Evolutionary conservation across 2,113 vertebrate species (phyloP).

Genomic region (Herpailurus yagouaroundi): DNA sequence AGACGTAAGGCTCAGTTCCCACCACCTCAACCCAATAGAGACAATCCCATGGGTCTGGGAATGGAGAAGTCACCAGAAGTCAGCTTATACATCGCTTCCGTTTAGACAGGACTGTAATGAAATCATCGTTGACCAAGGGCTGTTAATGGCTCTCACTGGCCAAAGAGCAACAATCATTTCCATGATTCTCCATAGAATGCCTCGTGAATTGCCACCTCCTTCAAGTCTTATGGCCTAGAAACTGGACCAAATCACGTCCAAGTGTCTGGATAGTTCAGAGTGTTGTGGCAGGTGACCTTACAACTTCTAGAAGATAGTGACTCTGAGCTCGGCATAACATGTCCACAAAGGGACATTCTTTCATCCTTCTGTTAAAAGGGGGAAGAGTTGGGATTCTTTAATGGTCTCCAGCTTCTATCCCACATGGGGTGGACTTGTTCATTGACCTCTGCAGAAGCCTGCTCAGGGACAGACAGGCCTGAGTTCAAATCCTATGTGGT

Average conservation of each 20-base stretch:
- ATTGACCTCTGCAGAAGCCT: background rate
- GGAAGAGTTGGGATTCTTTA: background rate
- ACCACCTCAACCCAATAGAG: background rate
- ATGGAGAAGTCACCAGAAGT: background rate
- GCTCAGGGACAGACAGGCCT: background rate
- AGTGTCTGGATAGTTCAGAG: background rate
- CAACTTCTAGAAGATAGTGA: background rate
- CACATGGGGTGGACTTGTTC: too few relatives aligned
- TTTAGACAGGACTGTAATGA: slow-evolving; percentile 26
- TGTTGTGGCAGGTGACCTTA: background rate
- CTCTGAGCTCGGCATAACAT: background rate
- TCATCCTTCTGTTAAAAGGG: background rate
- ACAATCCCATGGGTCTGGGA: background rate
- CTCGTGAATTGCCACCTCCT: background rate
- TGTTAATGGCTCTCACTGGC: background rate
- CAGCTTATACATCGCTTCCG: background rate
- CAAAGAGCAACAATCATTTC: background rate
- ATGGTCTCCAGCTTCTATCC: background rate
- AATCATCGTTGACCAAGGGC: background rate
- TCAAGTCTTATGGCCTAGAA: background rate
- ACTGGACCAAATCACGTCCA: background rate
- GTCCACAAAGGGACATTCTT: background rate
- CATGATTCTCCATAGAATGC: background rate
- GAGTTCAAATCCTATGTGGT: background rate
- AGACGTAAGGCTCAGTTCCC: background rate